Evolutionary conservation across 2,113 vertebrate species (phyloP), one percentile per base, ranked within the genome.

Genomic region (Scolopax mira): DNA sequence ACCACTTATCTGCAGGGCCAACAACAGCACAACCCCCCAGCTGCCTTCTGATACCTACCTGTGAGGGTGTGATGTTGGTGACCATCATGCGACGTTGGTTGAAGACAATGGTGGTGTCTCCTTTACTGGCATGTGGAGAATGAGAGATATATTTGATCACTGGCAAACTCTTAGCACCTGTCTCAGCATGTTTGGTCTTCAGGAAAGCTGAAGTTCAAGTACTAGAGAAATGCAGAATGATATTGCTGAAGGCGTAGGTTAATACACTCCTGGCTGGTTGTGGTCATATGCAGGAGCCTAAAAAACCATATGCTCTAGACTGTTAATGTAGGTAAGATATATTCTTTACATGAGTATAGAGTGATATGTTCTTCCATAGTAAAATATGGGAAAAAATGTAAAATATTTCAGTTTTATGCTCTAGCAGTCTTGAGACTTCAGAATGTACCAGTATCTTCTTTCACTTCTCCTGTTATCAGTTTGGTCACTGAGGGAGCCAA

Each of bases 11-110:
- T 48, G 18, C 23, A n/a, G 21, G 52, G 30, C 25, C n/a, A 64
- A 39, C 14, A 41, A 17, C 35, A 30, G 24, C 0, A 1, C 27
- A 49, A 61, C 3, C 11, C 15, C 18, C 8, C 25, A 42, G 14
- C 16, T 54, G 30, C 55, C 27, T 4, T 52, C 55, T 69, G 37
- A 46, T 46, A 30, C 21, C 42, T 52, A 1, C 10, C 7, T 24
- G 39, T 7, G 18, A 64, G 28, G 28, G 22, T 23, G 37, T 28
- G 22, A 7, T 70, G 21, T 28, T 75, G 39, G 9, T 58, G n/a
- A 35, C 62, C 6, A 17, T 35, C 30, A 17, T 55, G n/a, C 33
- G 17, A 30, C 22, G 13, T 13, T 8, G 7, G 13, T 74, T 52
- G 49, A 57, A 62, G 37, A 39, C 31, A 35, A 12, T 33, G 35